A percentile compares a stretch with the other conserved stretches of the same genome.
Conservation (phyloP, 2,797 vertebrate genomes). For the Onychomys leucogaster region DNA sequence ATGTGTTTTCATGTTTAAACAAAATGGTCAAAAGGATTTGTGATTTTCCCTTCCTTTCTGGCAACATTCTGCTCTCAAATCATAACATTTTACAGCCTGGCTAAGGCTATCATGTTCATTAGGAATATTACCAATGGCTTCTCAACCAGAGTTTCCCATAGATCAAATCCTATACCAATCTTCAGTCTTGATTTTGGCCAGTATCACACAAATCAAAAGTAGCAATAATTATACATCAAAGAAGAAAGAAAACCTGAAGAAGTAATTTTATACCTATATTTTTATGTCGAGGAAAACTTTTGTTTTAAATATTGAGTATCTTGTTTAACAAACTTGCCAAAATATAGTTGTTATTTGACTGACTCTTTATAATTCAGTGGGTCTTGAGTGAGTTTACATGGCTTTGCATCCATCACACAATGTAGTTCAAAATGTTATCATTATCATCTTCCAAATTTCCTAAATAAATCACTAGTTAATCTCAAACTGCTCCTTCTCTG, state of each 20-base stretch:
- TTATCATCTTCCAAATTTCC: accelerated
- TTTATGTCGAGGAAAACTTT: not conserved
- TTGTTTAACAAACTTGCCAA: not conserved
- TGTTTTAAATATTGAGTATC: not conserved
- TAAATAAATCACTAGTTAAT: not conserved
- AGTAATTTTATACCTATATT: not conserved
- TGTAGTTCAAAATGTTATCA: not conserved
- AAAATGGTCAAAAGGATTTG: not conserved
- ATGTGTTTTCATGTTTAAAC: not conserved
- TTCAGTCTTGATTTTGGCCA: not conserved
- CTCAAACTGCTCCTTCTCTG: accelerated
- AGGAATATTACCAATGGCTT: not conserved
- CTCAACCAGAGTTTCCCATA: not conserved
- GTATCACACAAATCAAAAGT: not conserved
- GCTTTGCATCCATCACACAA: not conserved
- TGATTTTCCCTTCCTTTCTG: not conserved
- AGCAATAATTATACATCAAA: not conserved
- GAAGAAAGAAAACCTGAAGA: not conserved
- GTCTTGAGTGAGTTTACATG: not conserved
- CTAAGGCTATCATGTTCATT: not conserved
- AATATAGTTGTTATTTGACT: not conserved
- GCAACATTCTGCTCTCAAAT: not conserved
- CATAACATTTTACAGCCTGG: not conserved
- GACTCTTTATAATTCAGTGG: not conserved
- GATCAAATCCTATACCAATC: not conserved